phyloP scores from a whole-genome alignment of 2,113 vertebrate genomes.

The Solenodon paradoxus region DNA sequence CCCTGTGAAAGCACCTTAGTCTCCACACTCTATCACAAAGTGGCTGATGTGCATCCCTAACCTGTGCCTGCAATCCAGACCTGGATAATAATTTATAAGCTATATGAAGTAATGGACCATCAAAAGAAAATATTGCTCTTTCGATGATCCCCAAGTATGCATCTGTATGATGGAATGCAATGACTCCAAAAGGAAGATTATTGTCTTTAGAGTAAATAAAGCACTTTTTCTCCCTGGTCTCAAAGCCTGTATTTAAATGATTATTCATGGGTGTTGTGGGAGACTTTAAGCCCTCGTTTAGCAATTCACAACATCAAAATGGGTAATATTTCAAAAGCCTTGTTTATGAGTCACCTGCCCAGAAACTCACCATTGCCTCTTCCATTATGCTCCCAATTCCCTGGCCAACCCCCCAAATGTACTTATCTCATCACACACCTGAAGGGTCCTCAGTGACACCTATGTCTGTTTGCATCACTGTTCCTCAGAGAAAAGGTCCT shows the following conservation, averaged over 20 bases:
- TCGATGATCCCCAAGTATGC: slow-evolving; percentile 51
- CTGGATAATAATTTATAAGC: slow-evolving; percentile 9
- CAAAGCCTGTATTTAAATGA: slow-evolving; percentile 70
- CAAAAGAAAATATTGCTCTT: slow-evolving; percentile 65
- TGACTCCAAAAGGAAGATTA: slow-evolving; percentile 44
- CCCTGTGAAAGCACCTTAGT: neutral
- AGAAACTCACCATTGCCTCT: slow-evolving; percentile 56
- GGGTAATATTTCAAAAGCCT: slow-evolving; percentile 63
- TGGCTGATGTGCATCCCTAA: neutral
- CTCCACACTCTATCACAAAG: neutral
- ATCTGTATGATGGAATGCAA: slow-evolving; percentile 53
- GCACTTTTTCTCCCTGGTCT: slow-evolving; percentile 39
- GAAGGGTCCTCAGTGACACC: slow-evolving; percentile 31
- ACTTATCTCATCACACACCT: slow-evolving; percentile 52
- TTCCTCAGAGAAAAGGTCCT: slow-evolving; percentile 28
- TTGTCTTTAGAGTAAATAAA: slow-evolving; percentile 73
- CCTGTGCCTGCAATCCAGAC: neutral
- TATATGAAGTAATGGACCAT: slow-evolving; percentile 24
- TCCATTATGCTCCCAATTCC: slow-evolving; percentile 43
- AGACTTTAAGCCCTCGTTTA: slow-evolving; percentile 60
- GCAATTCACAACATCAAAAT: slow-evolving; percentile 65
- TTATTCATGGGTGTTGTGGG: slow-evolving; percentile 69
- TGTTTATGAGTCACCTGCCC: slow-evolving; percentile 57
- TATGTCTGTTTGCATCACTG: neutral
- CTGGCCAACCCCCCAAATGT: slow-evolving; percentile 6